Percentiles rank a stretch among this genome's conserved stretches.
These are phyloP conservation scores for Girardinichthys multiradiatus DNA, from an alignment of 2,113 vertebrate species.

Conservation along the genomic window DNA sequence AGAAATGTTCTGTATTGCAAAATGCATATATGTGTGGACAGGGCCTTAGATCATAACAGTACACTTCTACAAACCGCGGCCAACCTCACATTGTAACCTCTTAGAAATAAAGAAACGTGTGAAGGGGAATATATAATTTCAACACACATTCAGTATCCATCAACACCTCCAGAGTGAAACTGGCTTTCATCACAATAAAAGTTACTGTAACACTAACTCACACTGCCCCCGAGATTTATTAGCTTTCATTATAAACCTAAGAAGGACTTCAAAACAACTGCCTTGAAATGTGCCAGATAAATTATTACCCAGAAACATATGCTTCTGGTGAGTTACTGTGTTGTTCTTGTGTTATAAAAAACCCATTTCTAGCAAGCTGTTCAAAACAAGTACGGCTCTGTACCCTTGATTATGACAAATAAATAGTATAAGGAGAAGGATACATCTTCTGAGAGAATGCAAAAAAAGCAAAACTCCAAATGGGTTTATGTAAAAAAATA, in stretches of 20 bases:
- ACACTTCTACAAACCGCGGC: not conserved
- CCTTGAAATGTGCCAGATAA: conserved; percentile 64
- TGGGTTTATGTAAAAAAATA: conserved; percentile 55
- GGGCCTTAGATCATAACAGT: not conserved
- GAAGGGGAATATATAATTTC: conserved; percentile 18
- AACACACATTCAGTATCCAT: conserved; percentile 18
- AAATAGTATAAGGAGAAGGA: conserved; percentile 64
- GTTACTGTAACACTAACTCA: conserved; percentile 34
- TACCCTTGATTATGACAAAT: conserved; percentile 77
- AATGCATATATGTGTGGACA: not conserved
- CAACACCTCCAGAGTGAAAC: conserved; percentile 20
- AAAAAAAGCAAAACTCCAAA: conserved; percentile 20
- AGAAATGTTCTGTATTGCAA: not conserved
- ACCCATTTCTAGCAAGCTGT: conserved; percentile 38
- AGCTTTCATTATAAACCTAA: conserved; percentile 70
- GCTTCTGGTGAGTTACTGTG: conserved; percentile 50
- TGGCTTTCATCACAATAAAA: conserved; percentile 31
- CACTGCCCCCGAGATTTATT: conserved; percentile 66
- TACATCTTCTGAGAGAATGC: conserved; percentile 58
- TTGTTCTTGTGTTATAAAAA: conserved; percentile 36
- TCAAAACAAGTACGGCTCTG: conserved; percentile 64
- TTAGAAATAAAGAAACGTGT: not conserved
- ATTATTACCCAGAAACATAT: conserved; percentile 63
- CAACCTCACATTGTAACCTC: not conserved
- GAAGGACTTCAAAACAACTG: conserved; percentile 70